Conservation (phyloP, 2,113 vertebrate species). For the Nyctibius bracteatus region DNA sequence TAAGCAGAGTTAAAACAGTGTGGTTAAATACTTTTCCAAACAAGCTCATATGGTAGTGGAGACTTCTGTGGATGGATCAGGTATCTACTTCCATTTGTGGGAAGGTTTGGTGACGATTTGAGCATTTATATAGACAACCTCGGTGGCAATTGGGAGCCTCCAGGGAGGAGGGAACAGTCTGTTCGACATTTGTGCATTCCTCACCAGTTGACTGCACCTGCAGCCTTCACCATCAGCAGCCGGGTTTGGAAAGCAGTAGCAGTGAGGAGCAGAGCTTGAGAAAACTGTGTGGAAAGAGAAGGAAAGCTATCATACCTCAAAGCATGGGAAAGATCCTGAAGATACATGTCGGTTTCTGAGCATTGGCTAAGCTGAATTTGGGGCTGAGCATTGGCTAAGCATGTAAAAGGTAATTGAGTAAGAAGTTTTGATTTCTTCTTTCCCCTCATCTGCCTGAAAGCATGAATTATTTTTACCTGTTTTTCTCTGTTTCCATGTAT, state of each 20-base stretch:
- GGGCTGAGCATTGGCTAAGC: not conserved
- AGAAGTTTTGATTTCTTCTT: not conserved
- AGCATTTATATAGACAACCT: not conserved
- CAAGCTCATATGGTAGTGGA: not conserved
- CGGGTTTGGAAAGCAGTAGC: not conserved
- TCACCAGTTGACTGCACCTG: not conserved
- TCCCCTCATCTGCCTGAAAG: not conserved
- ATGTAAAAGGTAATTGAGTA: not conserved
- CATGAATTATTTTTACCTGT: not conserved
- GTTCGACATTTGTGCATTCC: not conserved
- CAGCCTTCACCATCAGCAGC: not conserved
- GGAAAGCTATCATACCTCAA: not conserved
- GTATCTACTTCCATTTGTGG: not conserved
- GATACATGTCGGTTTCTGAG: not conserved
- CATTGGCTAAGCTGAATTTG: not conserved
- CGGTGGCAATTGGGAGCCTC: not conserved
- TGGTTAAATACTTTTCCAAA: not conserved
- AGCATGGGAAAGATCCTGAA: not conserved
- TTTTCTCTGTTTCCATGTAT: not conserved
- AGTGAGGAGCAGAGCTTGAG: not conserved
- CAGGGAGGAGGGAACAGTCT: not conserved
- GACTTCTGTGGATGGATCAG: not conserved
- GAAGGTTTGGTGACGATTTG: not conserved
- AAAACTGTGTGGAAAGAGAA: not conserved
- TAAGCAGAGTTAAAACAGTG: not conserved